Percentiles rank a stretch among this genome's conserved stretches.
phyloP scores from a whole-genome alignment of 2,888 invertebrate species.

The Pyrocoelia pectoralis region DNA sequence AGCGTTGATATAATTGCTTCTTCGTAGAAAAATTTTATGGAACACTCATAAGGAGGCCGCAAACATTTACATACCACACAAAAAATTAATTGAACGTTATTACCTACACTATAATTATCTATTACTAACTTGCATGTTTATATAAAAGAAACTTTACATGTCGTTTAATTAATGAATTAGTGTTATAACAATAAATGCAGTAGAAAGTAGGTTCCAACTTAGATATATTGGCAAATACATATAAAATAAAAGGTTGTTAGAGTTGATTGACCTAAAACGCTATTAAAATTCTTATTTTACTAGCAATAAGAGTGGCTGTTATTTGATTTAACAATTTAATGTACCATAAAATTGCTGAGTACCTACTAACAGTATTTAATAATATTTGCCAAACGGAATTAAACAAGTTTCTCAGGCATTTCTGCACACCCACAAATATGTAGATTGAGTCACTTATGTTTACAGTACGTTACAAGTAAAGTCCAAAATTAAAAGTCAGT shows the following conservation, averaged over 20 bases:
- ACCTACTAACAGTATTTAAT: background rate
- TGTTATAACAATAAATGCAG: slow-evolving; percentile 3
- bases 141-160: slow-evolving; percentile 8
- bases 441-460: too few species aligned
- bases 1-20: too few species aligned
- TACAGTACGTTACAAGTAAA: too few species aligned
- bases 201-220: slow-evolving; percentile 2
- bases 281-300: slow-evolving; percentile 5
- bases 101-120: too few species aligned
- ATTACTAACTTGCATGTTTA: too few species aligned
- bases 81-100: too few species aligned
- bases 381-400: background rate
- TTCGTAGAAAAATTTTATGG: too few species aligned
- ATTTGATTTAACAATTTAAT: slow-evolving; percentile 5
- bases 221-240: background rate
- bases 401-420: background rate
- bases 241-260: background rate
- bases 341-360: slow-evolving; percentile 1
- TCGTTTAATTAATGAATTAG: background rate
- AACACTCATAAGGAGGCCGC: too few species aligned
- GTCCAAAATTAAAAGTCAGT: too few species aligned
- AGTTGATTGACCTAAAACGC: slow-evolving; percentile 9
- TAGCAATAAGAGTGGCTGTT: background rate
- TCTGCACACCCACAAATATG: background rate
- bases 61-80: too few species aligned